Percentiles rank a stretch among this genome's conserved stretches.
Conservation (phyloP, 2,113 vertebrate species). For the Psittacara wagleri region DNA sequence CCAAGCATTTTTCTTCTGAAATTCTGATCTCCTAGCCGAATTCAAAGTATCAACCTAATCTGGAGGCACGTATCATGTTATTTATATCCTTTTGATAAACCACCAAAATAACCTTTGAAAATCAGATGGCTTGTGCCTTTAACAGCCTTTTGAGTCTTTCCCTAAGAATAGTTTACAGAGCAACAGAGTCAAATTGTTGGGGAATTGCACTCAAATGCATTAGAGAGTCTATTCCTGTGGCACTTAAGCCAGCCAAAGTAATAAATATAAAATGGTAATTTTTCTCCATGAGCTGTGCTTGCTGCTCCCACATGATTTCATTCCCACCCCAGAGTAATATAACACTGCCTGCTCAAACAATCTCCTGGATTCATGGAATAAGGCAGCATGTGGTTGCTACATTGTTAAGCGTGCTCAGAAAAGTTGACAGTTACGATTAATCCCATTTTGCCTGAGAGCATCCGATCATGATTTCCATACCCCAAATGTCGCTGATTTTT, state of each 20-base stretch:
- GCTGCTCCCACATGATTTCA: slow-evolving; percentile 60
- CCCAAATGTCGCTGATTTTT: neutral
- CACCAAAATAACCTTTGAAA: slow-evolving; percentile 59
- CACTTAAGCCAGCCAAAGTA: slow-evolving; percentile 69
- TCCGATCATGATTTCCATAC: slow-evolving; percentile 28
- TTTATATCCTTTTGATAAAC: slow-evolving; percentile 61
- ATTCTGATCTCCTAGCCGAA: slow-evolving; percentile 5
- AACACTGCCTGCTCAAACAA: slow-evolving; percentile 48
- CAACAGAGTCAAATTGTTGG: slow-evolving; percentile 59
- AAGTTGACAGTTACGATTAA: slow-evolving; percentile 57
- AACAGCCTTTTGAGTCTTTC: slow-evolving; percentile 45
- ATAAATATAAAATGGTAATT: slow-evolving; percentile 78
- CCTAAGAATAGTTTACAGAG: slow-evolving; percentile 74
- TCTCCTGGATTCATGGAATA: slow-evolving; percentile 29
- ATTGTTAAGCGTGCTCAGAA: slow-evolving; percentile 54
- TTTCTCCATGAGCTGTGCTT: slow-evolving; percentile 66
- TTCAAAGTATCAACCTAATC: slow-evolving; percentile 32
- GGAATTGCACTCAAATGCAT: slow-evolving; percentile 69
- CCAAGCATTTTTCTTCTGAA: neutral
- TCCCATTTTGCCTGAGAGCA: slow-evolving; percentile 29
- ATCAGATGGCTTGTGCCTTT: slow-evolving; percentile 57
- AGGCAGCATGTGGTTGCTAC: slow-evolving; percentile 28
- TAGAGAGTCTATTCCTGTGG: slow-evolving; percentile 72
- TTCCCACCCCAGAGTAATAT: slow-evolving; percentile 58
- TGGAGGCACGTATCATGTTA: slow-evolving; percentile 27